Conservation (phyloP, 1,140 invertebrate species). For the Drosophila gunungcola region DNA sequence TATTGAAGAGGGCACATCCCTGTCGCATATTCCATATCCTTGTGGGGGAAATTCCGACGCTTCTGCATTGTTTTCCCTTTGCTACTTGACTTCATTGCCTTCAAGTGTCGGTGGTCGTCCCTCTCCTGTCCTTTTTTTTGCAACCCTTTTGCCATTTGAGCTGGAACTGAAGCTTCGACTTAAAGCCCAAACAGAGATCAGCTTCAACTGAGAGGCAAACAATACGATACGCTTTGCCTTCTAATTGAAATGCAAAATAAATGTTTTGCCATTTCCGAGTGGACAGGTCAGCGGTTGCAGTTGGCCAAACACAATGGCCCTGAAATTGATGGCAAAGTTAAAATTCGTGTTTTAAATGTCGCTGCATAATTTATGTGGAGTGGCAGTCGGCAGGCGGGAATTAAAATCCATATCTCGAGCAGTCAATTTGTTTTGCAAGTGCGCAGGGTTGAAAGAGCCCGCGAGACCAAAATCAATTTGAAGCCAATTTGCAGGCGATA, state of each 20-base stretch:
- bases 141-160: slow-evolving; percentile 17
- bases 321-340: slow-evolving; percentile 59
- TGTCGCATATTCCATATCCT: slow-evolving; percentile 36
- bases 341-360: slow-evolving; percentile 71
- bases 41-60: slow-evolving; percentile 65
- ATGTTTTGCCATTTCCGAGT: slow-evolving; percentile 67
- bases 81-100: slow-evolving; percentile 78
- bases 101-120: slow-evolving; percentile 43
- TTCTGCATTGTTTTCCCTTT: slow-evolving; percentile 74
- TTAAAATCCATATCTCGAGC: slow-evolving; percentile 55
- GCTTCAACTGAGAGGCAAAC: slow-evolving; percentile 14
- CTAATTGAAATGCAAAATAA: slow-evolving; percentile 61
- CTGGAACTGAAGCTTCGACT: not conserved
- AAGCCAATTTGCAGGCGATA: slow-evolving; percentile 72
- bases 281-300: slow-evolving; percentile 55
- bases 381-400: slow-evolving; percentile 6
- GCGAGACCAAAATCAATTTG: slow-evolving; percentile 66
- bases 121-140: slow-evolving; percentile 23
- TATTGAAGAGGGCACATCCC: slow-evolving; percentile 65
- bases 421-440: slow-evolving; percentile 50
- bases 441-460: slow-evolving; percentile 2
- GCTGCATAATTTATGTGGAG: slow-evolving; percentile 46
- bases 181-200: slow-evolving; percentile 22
- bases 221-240: slow-evolving; percentile 21
- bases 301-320: slow-evolving; percentile 57